Conservation (phyloP, 2,797 vertebrate species). For the Gymnothorax reevesii region DNA sequence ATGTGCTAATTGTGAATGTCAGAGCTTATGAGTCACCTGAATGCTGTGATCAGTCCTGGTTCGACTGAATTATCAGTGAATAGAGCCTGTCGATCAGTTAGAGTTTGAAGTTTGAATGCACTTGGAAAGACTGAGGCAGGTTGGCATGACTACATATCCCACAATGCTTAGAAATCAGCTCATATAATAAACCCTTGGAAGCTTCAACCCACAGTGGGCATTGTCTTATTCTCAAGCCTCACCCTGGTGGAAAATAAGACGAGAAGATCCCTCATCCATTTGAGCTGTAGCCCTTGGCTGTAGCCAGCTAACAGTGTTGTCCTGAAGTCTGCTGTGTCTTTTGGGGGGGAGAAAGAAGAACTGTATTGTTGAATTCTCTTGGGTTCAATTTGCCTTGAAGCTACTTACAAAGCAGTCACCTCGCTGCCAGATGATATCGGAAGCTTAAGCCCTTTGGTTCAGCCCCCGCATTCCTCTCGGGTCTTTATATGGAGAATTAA, state of each 20-base stretch:
- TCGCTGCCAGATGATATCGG: background rate
- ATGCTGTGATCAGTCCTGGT: background rate
- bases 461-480: background rate
- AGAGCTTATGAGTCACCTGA: background rate
- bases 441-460: background rate
- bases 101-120: background rate
- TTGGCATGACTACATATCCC: background rate
- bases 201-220: background rate
- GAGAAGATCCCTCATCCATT: background rate
- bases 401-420: background rate
- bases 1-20: no score
- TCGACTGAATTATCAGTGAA: background rate
- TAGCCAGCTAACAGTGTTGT: background rate
- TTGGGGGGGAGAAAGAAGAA: no score
- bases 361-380: no score
- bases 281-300: background rate
- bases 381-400: background rate
- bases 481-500: conserved; percentile 49
- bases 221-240: background rate
- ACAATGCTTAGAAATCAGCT: background rate
- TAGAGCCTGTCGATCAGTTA: no score
- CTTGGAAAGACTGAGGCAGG: no score
- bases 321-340: no score
- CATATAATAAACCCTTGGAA: background rate
- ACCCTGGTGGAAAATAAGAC: background rate